Conservation (phyloP, 2,888 invertebrate species). For the Tyria jacobaeae region DNA sequence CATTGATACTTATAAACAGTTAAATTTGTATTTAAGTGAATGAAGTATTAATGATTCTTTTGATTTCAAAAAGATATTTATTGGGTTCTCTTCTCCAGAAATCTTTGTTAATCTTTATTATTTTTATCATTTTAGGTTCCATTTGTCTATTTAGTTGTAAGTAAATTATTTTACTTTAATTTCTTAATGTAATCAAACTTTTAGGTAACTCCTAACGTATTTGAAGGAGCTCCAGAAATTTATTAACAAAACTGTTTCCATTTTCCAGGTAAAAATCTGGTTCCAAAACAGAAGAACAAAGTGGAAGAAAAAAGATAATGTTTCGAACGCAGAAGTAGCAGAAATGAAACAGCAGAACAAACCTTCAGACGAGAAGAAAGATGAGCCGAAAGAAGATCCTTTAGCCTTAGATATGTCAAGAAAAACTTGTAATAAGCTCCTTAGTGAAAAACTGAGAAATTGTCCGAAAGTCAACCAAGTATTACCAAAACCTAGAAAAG, state of each 20-base stretch:
- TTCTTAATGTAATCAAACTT: too few species aligned
- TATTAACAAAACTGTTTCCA: conserved; percentile 42
- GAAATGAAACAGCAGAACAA: conserved; percentile 90
- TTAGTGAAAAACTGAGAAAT: conserved; percentile 74
- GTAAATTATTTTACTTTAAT: too few species aligned
- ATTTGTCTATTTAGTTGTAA: too few species aligned
- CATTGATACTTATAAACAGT: background rate
- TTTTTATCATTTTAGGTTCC: too few species aligned
- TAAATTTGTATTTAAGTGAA: too few species aligned
- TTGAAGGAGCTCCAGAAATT: background rate
- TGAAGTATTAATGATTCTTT: too few species aligned
- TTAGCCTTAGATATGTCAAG: conserved; percentile 79
- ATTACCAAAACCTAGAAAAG: conserved; percentile 71
- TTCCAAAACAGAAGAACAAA: conserved; percentile 92
- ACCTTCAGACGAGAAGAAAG: conserved; percentile 68
- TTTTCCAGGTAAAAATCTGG: conserved; percentile 95
- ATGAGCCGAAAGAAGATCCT: conserved; percentile 71
- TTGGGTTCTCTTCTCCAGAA: too few species aligned
- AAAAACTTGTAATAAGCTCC: conserved; percentile 75
- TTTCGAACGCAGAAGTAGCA: conserved; percentile 94
- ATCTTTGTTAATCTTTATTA: too few species aligned
- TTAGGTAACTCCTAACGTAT: too few species aligned
- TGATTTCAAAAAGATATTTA: too few species aligned
- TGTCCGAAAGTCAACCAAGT: conserved; percentile 64
- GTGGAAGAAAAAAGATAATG: conserved; percentile 97